Conservation (phyloP, 2,797 vertebrate genomes). For the Lycodopsis pacificus region DNA sequence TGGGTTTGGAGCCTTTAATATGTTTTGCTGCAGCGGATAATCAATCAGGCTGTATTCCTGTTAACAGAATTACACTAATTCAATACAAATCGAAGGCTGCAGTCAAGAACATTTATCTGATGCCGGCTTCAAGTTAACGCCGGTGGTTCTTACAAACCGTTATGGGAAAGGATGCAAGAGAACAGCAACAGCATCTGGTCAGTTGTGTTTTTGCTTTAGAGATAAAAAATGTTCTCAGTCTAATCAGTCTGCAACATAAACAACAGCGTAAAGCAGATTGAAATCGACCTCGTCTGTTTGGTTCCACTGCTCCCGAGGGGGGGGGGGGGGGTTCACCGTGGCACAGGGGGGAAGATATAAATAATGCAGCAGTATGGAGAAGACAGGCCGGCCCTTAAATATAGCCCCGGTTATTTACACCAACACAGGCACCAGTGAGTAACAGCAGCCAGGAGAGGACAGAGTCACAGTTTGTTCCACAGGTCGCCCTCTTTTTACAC, state of each 20-base stretch:
- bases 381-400: slow-evolving; percentile 75
- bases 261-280: slow-evolving; percentile 34
- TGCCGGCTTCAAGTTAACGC: slow-evolving; percentile 18
- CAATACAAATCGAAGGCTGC: slow-evolving; percentile 50
- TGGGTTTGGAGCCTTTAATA: slow-evolving; percentile 39
- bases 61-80: slow-evolving; percentile 72
- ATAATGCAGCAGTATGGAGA: slow-evolving; percentile 73
- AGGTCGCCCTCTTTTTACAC: neutral
- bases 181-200: neutral
- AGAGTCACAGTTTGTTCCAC: slow-evolving; percentile 14
- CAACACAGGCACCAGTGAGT: slow-evolving; percentile 59
- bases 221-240: neutral
- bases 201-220: slow-evolving; percentile 17
- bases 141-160: neutral
- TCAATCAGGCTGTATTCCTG: slow-evolving; percentile 60
- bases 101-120: slow-evolving; percentile 44
- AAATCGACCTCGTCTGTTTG: slow-evolving; percentile 41
- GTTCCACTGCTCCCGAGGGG: slow-evolving; percentile 19
- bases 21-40: slow-evolving; percentile 50
- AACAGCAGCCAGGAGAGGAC: slow-evolving; percentile 53
- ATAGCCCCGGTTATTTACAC: slow-evolving; percentile 81
- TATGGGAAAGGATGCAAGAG: neutral
- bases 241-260: slow-evolving; percentile 41
- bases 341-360: slow-evolving; percentile 68
- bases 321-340: slow-evolving; percentile 36